Conservation (phyloP, 1,140 invertebrate genomes). For the Drosophila triauraria region DNA sequence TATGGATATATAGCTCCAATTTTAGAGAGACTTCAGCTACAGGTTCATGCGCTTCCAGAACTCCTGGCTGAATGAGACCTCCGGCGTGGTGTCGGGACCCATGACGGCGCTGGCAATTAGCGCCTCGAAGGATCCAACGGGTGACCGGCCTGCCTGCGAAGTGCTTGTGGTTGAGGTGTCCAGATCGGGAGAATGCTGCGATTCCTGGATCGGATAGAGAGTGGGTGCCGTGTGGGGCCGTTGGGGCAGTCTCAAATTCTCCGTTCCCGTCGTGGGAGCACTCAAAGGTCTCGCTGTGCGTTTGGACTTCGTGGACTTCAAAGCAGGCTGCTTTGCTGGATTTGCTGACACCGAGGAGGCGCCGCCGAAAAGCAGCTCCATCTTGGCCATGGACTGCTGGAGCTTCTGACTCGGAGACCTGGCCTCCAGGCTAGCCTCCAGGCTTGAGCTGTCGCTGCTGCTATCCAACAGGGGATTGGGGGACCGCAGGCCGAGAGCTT, state of each 20-base stretch:
- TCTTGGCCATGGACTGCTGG: conserved; percentile 66
- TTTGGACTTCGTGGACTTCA: not conserved
- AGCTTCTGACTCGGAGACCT: conserved; percentile 13
- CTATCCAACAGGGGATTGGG: conserved; percentile 9
- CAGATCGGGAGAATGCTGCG: not conserved
- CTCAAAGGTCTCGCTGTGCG: conserved; percentile 41
- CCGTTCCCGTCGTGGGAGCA: conserved; percentile 35
- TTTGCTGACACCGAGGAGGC: conserved; percentile 1
- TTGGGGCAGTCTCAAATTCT: not conserved
- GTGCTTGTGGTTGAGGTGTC: conserved; percentile 5
- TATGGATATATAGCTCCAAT: no score
- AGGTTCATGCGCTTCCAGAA: conserved; percentile 67
- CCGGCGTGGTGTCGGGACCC: conserved; percentile 10
- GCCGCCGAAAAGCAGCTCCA: conserved; percentile 67
- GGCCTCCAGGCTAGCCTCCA: not conserved
- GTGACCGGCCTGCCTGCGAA: not conserved
- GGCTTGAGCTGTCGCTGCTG: conserved; percentile 20
- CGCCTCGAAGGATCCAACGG: conserved; percentile 8
- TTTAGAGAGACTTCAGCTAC: not conserved
- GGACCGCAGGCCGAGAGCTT: conserved; percentile 3
- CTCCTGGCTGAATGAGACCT: conserved; percentile 43
- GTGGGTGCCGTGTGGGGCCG: conserved; percentile 63
- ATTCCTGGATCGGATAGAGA: conserved; percentile 1
- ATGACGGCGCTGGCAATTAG: conserved; percentile 7
- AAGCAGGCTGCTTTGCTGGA: not conserved